Evolutionary conservation across 1,140 invertebrate species (phyloP), one percentile per base, ranked within the genome.

Genomic region (Probaryconus sp.): DNA sequence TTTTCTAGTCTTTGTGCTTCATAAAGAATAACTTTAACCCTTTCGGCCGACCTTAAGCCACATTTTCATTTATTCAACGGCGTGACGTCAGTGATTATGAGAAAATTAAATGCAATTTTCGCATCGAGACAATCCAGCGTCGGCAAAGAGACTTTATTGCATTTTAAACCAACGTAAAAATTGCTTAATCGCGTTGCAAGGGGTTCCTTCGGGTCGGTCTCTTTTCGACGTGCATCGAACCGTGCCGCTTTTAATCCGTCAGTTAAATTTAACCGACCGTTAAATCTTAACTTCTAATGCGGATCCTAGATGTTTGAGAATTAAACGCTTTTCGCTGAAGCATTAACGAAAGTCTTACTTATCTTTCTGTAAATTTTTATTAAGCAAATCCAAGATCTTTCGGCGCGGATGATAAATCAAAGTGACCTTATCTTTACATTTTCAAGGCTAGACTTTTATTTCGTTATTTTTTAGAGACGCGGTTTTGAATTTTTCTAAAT

Each of bases 231-330:
- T 65, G 74, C 79, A 83, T 81, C 79, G 78, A 76, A 79, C 77
- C 81, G 76, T 79, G 61, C 40, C 43, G 77, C 78, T 80, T 85
- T 84, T 83, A 81, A 85, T 83, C 81, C 81, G 79, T 78, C 81
- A 77, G 78, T 78, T 79, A 75, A 83, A 82, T 79, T 81, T 75
- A 79, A 81, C 76, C 79, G 78, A 77, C 68, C 83, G 81, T 83
- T 81, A 81, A 81, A 81, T 82, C 82, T 85, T 82, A 83, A 83
- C 80, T 72, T 76, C 74, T 64, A 70, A 60, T 68, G 50, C 53
- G 61, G 43, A 67, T 60, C 38, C 45, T 51, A 18, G 47, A 72
- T 60, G 38, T 60, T 72, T 65, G 45, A 60, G 69, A 65, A 50
- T 65, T 60, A 65, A 65, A 65, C 26, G 60, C 60, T 45, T 47